Conservation (phyloP, 1,140 invertebrate species). For the Drosophila parabipectinata region DNA sequence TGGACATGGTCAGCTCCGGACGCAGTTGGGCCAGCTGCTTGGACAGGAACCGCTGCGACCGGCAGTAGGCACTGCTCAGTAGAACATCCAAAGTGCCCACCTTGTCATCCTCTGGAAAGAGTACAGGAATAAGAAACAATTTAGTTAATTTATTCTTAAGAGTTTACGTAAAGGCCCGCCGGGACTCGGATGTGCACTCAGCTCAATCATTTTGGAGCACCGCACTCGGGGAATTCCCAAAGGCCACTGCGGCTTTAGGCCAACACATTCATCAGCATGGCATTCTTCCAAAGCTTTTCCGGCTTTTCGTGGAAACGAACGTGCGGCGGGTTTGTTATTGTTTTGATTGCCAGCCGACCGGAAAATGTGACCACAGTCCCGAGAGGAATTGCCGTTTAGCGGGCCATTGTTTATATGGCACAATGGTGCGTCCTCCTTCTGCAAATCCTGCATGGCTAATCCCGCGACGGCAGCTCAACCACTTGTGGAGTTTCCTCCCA, state of each 20-base stretch:
- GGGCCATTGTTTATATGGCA: slow-evolving; percentile 7
- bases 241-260: slow-evolving; percentile 21
- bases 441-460: slow-evolving; percentile 25
- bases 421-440: not conserved
- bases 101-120: slow-evolving; percentile 86
- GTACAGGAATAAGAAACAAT: slow-evolving; percentile 12
- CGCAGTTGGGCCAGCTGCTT: slow-evolving; percentile 96
- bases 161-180: slow-evolving; percentile 17
- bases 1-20: slow-evolving; percentile 98
- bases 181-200: not conserved
- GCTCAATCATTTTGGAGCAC: slow-evolving; percentile 34
- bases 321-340: slow-evolving; percentile 39
- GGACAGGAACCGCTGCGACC: slow-evolving; percentile 96
- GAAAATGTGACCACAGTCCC: slow-evolving; percentile 6
- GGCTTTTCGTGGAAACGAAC: slow-evolving; percentile 17
- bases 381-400: slow-evolving; percentile 4
- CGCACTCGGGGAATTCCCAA: slow-evolving; percentile 25
- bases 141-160: slow-evolving; percentile 3
- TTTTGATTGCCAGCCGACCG: slow-evolving; percentile 24
- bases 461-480: slow-evolving; percentile 7
- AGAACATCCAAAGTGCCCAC: slow-evolving; percentile 91
- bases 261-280: not conserved
- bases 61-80: slow-evolving; percentile 93
- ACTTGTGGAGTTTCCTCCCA: slow-evolving; percentile 52
- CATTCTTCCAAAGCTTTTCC: slow-evolving; percentile 41